Evolutionary conservation across 1,140 invertebrate species (phyloP), one percentile per base, ranked within the genome.

Genomic region (Platyura marginata): DNA sequence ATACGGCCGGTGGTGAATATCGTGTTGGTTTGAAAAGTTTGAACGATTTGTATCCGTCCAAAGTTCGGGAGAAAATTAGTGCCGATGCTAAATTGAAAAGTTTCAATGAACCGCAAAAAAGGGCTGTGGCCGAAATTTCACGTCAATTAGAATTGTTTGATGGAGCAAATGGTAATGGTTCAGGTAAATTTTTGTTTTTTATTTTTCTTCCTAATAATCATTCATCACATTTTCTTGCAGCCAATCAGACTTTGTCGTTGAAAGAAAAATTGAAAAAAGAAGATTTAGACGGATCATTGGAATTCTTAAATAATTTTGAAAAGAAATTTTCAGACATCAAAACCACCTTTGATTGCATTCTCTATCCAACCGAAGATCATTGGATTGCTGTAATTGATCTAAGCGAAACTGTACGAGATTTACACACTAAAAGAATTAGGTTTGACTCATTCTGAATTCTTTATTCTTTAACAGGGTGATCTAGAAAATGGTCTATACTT

Each of bases 281-380:
- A 59, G 87, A 98, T 56, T 58, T 91, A 2, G 89, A 94, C 53
- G 74, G 78, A 15, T 75, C 78, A 55, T 63, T 95, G 23, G 93
- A 98, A 50, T 67, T 88, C 41, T 65, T 97, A 19, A 81, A 72
- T 46, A 69, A 62, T 47, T 67, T 82, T 38, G 93, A 98, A 49
- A 96, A 95, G 61, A 90, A 92, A 56, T 88, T 80, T 57, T 68
- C 61, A 45, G 89, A 96, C 63, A 56, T 77, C 42, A 88, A 91
- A 19, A 89, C 90, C 18, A 76, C 85, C 10, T 93, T 84, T 63
- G 94, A 98, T 62, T 92, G 89, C 69, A 69, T 98, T 42, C 72
- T 97, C 10, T 97, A 89, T 61, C 72, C 94, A 59, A 87, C 43
- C 48, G 70, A 40, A 69, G 72, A 49, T 82, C 86, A 84, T 69